phyloP scores from a whole-genome alignment of 2,888 invertebrate species.

The Pyralis farinalis region DNA sequence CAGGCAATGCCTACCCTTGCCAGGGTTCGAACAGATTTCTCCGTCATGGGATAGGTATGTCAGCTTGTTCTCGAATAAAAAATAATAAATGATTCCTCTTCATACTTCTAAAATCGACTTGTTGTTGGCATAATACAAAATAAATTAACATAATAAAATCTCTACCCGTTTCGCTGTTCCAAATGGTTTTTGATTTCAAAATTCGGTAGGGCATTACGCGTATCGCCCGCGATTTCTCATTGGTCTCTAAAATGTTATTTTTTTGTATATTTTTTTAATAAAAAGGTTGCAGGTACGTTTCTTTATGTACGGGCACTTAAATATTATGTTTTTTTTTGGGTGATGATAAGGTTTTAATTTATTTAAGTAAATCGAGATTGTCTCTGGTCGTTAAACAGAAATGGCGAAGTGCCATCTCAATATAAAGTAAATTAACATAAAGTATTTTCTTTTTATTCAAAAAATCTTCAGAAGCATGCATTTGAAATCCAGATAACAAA shows the following conservation, averaged over 20 bases:
- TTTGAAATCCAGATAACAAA: no score
- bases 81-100: no score
- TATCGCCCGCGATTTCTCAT: constrained; percentile 63
- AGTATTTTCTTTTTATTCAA: no score
- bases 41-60: no score
- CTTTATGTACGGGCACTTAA: constrained; percentile 6
- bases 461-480: no score
- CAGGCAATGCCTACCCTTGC: no score
- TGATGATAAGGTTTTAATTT: constrained; percentile 8
- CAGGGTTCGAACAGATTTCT: no score
- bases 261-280: constrained; percentile 38
- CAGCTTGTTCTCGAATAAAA: no score
- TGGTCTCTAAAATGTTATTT: constrained; percentile 48
- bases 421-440: no score
- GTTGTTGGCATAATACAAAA: no score
- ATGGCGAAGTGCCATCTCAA: no score
- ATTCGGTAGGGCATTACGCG: constrained; percentile 65
- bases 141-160: constrained; percentile 13
- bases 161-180: constrained; percentile 24
- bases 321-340: constrained; percentile 5
- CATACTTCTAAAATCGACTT: no score
- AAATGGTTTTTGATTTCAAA: constrained; percentile 48
- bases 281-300: not conserved
- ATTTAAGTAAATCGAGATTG: constrained; percentile 3
- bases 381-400: not conserved